phyloP scores from a whole-genome alignment of 2,113 vertebrate genomes.

The Caretta caretta region DNA sequence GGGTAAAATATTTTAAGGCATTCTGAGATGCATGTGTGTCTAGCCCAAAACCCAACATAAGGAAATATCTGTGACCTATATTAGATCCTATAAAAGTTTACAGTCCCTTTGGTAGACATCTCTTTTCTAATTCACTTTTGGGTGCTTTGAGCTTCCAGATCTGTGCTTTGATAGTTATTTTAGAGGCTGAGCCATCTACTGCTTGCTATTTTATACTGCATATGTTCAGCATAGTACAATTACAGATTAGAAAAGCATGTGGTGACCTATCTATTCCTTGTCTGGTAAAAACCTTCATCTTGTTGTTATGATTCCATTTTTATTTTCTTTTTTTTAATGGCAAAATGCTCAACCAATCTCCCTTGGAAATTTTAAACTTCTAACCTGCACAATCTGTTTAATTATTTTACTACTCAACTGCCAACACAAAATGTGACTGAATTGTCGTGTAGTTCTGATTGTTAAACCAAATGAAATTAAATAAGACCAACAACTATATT shows the following conservation, averaged over 20 bases:
- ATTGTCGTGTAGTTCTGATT: constrained; percentile 11
- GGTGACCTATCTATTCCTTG: constrained; percentile 11
- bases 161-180: neutral
- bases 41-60: constrained; percentile 14
- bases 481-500: neutral
- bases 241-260: constrained; percentile 42
- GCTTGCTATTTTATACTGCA: neutral
- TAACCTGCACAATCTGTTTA: constrained; percentile 25
- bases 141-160: constrained; percentile 8
- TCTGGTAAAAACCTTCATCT: constrained; percentile 39
- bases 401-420: constrained; percentile 32
- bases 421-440: neutral
- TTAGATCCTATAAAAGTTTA: neutral
- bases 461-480: constrained; percentile 29
- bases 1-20: neutral
- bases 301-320: neutral
- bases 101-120: neutral
- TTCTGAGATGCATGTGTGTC: neutral
- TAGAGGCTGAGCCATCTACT: constrained; percentile 30
- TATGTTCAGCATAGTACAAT: neutral
- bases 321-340: neutral
- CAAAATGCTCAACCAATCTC: constrained; percentile 3
- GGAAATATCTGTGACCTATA: neutral
- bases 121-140: neutral
- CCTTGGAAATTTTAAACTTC: constrained; percentile 25